Evolutionary conservation across 2,888 invertebrate genomes (phyloP), one percentile per base, ranked within the genome.

Genomic region (Pandemis corylana): DNA sequence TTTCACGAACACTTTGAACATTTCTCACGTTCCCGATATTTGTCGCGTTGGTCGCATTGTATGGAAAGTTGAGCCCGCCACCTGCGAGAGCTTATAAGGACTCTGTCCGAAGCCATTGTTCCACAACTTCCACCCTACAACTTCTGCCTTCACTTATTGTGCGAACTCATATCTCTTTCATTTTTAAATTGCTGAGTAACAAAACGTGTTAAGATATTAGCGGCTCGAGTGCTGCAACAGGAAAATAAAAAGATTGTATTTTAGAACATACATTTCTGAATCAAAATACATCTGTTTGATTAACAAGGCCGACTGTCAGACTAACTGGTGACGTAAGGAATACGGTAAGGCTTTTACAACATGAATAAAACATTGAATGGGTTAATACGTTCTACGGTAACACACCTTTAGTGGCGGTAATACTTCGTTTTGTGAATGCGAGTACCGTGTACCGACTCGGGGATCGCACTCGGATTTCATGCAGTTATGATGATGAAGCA

Each of bases 51-150:
- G 75, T 73, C 80, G 81, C 80, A 85, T 86, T 86, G 86, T 88
- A 83, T 85, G 83, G 83, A 85, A 88, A 86, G 84, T 82, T 85
- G 78, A 72, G 76, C 72, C 72, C 76, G 83, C 87, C 84, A 91
- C 88, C 92, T 91, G 90, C 80, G 81, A 83, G 82, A 80, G 90
- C 89, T 92, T 91, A 92, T 85, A 84, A 83, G 82, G 81, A 76
- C 78, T 80, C 82, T 78, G 85, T 84, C 81, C 80, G 78, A 78
- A 79, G 78, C 82, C 75, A 89, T 89, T 90, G 88, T 90, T 83
- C 81, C 80, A 75, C 80, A 85, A 87, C 82, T 85, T 81, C 72
- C 81, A 76, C 79, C 76, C 80, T 78, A 81, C 81, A 87, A 88
- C 84, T 87, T 87, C 80, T 79, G 80, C 80, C 76, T 81, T 74